Conservation (phyloP, 2,113 vertebrate species). For the Rutilus rutilus region DNA sequence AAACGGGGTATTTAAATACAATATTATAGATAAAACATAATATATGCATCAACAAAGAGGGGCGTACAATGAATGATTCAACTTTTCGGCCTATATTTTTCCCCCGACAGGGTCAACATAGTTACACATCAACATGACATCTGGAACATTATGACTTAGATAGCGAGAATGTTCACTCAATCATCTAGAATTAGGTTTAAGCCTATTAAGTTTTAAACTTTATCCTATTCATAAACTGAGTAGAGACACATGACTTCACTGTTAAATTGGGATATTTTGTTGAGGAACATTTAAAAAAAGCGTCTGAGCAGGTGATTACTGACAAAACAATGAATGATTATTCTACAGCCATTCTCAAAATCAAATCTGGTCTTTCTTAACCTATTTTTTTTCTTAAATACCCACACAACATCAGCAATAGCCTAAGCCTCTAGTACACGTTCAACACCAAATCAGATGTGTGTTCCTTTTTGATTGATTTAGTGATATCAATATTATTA, state of each 20-base stretch:
- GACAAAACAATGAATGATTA: neutral
- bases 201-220: neutral
- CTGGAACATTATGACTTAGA: neutral
- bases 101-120: neutral
- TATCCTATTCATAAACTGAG: neutral
- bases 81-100: neutral
- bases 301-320: neutral
- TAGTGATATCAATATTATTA: neutral
- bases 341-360: neutral
- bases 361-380: neutral
- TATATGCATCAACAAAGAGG: neutral
- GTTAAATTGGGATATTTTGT: neutral
- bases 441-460: neutral
- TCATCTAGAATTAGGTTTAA: slow-evolving; percentile 20
- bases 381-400: neutral
- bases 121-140: neutral
- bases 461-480: neutral
- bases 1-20: neutral
- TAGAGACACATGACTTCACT: neutral
- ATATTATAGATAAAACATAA: neutral
- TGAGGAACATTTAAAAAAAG: neutral
- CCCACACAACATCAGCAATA: neutral
- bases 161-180: neutral
- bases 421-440: neutral
- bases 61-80: neutral